Percentiles rank a stretch among this genome's conserved stretches.
Evolutionary conservation across 2,888 invertebrate species (phyloP).

Genomic region (Coenonympha arcania): DNA sequence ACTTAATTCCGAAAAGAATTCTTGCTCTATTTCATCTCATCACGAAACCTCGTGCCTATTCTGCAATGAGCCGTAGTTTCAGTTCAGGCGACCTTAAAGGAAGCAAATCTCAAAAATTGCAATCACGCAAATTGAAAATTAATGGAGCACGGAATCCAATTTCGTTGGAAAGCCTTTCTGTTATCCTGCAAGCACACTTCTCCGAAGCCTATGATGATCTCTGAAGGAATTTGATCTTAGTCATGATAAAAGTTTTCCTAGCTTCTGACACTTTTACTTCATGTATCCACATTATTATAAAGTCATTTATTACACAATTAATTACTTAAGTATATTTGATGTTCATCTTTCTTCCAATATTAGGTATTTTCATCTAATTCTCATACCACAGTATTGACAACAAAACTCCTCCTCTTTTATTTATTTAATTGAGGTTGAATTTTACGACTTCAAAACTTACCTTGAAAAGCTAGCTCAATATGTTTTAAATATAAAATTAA

Average conservation of each 20-base stretch:
- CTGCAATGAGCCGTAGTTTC: slow-evolving; percentile 49
- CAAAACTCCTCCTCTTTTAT: too few species aligned
- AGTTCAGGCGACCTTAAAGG: slow-evolving; percentile 57
- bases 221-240: slow-evolving; percentile 17
- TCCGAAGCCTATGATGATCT: slow-evolving; percentile 23
- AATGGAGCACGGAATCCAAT: slow-evolving; percentile 73
- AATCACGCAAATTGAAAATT: slow-evolving; percentile 74
- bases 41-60: slow-evolving; percentile 63
- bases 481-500: too few species aligned
- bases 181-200: slow-evolving; percentile 36
- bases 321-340: too few species aligned
- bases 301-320: too few species aligned
- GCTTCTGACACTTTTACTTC: not conserved
- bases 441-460: too few species aligned
- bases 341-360: too few species aligned
- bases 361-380: too few species aligned
- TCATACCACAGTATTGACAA: too few species aligned
- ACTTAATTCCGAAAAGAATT: slow-evolving; percentile 16
- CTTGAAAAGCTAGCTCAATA: too few species aligned
- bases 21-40: slow-evolving; percentile 57
- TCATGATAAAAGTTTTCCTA: not conserved
- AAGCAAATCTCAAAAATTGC: slow-evolving; percentile 71
- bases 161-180: slow-evolving; percentile 68
- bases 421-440: too few species aligned
- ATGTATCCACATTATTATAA: too few species aligned